Evolutionary conservation across 2,113 vertebrate species (phyloP), one percentile per base, ranked within the genome.

Genomic region (Neodontobutis hainanensis): DNA sequence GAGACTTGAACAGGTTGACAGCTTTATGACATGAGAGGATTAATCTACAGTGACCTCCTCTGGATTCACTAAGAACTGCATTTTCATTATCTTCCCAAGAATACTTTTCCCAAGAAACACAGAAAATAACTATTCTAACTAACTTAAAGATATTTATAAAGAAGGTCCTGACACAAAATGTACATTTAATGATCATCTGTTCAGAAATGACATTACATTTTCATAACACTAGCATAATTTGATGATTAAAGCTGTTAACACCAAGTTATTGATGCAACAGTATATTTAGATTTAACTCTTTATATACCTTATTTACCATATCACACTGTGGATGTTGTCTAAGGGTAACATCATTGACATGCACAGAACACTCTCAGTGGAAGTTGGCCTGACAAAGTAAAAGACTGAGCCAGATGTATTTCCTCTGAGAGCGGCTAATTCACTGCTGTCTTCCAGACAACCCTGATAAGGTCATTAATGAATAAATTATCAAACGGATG

Each of bases 391-490:
- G n/a, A 6, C 44, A 58, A 9, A 42, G 11, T 27, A 63, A 40
- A 34, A 65, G 46, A 58, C 43, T 5, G 34, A 65, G 77, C 63
- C 82, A 84, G 62, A 78, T 78, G 77, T 64, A 38, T 72, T 59
- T 80, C 71, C 63, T 63, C 53, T 35, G 67, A 63, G 77, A 65
- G 42, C 12, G 10, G 35, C 11, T 68, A 68, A 83, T 83, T 77
- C 65, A 77, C 46, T 51, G 66, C 64, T 69, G 78, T 81, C 73
- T 78, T 44, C 59, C 53, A 83, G 76, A 85, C 81, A 70, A 73
- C 73, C 66, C 68, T 5, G 86, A 88, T 87, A 89, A 90, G 85
- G 84, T 85, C 85, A 85, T 92, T 87, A 87, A 91, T 91, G 88
- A 92, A 92, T 92, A 92, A 92, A 89, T 90, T 68, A 91, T 85